Conservation (phyloP, 1,140 invertebrate genomes). For the Camponotus floridanus region DNA sequence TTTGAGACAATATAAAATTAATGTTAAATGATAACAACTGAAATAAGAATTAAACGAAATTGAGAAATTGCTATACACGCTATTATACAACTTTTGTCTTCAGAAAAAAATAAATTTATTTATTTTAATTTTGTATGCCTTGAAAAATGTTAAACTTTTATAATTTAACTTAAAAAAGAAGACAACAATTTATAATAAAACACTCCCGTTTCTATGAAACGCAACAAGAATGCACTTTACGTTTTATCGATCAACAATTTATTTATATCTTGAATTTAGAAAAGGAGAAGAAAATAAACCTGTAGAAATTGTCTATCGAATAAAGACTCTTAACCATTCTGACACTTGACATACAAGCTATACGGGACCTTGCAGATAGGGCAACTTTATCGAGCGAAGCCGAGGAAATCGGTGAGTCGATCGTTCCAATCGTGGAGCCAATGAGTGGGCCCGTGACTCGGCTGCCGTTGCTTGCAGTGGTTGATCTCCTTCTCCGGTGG, state of each 20-base stretch:
- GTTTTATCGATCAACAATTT: not conserved
- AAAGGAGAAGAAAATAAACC: not conserved
- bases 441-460: constrained; percentile 82
- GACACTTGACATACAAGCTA: not conserved
- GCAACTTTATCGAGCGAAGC: constrained; percentile 85
- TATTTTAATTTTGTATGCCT: not conserved
- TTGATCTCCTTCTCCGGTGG: constrained; percentile 87
- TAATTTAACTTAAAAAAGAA: not conserved
- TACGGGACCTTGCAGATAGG: not conserved
- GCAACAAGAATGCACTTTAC: not conserved
- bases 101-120: too few species aligned
- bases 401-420: constrained; percentile 89
- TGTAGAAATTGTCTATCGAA: not conserved
- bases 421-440: constrained; percentile 89
- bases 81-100: too few species aligned
- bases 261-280: not conserved
- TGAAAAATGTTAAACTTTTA: not conserved
- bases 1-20: not conserved
- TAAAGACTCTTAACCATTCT: not conserved
- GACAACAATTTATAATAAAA: not conserved
- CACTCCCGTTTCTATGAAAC: not conserved
- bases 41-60: not conserved
- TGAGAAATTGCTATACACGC: not conserved
- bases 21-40: not conserved
- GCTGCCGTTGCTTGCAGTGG: constrained; percentile 82